phyloP scores from a whole-genome alignment of 64 coral and sea anemone genomes.

The Dendrophyllia cribrosa region DNA sequence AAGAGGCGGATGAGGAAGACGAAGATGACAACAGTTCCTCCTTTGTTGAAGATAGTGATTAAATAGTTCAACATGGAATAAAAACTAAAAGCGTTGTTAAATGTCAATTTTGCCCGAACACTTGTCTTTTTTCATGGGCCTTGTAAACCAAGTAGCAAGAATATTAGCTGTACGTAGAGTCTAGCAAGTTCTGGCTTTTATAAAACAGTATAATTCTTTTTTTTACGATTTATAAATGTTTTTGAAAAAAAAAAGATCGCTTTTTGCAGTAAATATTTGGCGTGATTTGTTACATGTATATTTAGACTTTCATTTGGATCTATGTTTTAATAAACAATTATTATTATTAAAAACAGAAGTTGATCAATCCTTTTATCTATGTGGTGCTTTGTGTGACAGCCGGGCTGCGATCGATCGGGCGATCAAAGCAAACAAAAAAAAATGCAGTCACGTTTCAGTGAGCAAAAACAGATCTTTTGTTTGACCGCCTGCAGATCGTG shows the following conservation, averaged over 20 bases:
- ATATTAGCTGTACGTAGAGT: background rate
- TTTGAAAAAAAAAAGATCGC: constrained; percentile 6
- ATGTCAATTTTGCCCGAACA: constrained; percentile 32
- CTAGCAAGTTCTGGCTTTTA: constrained; percentile 11
- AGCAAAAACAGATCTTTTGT: background rate
- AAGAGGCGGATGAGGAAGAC: constrained; percentile 58
- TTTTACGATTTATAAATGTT: constrained; percentile 29
- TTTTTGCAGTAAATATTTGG: constrained; percentile 12
- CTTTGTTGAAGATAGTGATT: constrained; percentile 56
- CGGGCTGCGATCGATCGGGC: constrained; percentile 21
- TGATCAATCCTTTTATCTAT: constrained; percentile 52
- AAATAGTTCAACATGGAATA: constrained; percentile 40
- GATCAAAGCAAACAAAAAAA: constrained; percentile 8
- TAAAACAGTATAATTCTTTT: constrained; percentile 8
- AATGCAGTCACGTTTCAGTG: background rate
- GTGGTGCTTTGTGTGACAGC: constrained; percentile 56
- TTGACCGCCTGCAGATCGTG: background rate
- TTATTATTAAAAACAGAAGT: constrained; percentile 43
- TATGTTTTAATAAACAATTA: constrained; percentile 22
- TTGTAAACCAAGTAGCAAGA: constrained; percentile 8
- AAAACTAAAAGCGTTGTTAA: constrained; percentile 34
- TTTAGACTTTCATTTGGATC: constrained; percentile 33
- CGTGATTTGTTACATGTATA: constrained; percentile 3
- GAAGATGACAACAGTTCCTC: constrained; percentile 36
- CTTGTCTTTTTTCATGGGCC: constrained; percentile 33